Evolutionary conservation across 1,140 invertebrate species (phyloP).

Genomic region (Cherax destructor): DNA sequence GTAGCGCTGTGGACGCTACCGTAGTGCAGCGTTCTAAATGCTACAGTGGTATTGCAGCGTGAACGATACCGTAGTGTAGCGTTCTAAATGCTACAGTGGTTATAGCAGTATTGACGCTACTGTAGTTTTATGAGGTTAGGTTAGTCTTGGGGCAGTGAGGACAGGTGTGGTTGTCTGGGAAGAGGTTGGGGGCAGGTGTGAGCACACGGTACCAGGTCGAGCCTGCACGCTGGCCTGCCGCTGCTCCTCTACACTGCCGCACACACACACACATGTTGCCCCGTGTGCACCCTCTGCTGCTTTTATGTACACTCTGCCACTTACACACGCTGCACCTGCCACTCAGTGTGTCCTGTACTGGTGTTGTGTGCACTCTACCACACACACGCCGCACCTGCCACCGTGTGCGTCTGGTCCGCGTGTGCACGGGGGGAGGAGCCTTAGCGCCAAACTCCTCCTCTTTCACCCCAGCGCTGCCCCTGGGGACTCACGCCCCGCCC

Average conservation of each 20-base stretch:
- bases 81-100: no score
- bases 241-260: constrained; percentile 7
- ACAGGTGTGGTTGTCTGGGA: background rate
- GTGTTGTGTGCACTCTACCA: no score
- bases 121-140: no score
- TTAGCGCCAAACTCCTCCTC: constrained; percentile 12
- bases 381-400: constrained; percentile 26
- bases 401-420: constrained; percentile 52
- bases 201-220: constrained; percentile 32
- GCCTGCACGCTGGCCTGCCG: constrained; percentile 37
- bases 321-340: background rate
- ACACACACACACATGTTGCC: background rate
- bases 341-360: no score
- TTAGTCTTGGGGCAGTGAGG: background rate
- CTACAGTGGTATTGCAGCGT: no score
- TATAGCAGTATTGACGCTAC: no score
- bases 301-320: no score
- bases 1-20: no score
- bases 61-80: no score
- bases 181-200: background rate
- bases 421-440: constrained; percentile 50
- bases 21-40: no score
- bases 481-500: constrained; percentile 29
- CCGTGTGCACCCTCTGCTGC: no score
- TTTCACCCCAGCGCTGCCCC: constrained; percentile 37